Conservation (phyloP, 2,888 invertebrate genomes). For the Apamea anceps region DNA sequence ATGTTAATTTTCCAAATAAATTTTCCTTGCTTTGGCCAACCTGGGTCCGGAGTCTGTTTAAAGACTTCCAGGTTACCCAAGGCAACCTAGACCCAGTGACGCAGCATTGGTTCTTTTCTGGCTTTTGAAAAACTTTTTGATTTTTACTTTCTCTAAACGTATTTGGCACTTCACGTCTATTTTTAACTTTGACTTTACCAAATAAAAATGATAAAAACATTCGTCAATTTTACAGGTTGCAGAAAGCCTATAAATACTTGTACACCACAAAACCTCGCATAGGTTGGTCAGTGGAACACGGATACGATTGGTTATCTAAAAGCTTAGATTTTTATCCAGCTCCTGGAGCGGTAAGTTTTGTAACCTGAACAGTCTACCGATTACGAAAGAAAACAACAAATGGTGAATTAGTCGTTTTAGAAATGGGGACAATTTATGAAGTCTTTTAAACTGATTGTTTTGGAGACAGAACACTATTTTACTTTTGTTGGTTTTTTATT, state of each 20-base stretch:
- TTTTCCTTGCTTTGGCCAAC: not conserved
- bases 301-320: slow-evolving; percentile 57
- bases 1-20: not conserved
- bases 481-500: not conserved
- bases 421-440: not conserved
- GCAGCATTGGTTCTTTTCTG: not conserved
- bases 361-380: not conserved
- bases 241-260: slow-evolving; percentile 67
- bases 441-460: not conserved
- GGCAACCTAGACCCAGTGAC: not conserved
- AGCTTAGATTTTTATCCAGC: slow-evolving; percentile 65
- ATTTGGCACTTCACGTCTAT: not conserved
- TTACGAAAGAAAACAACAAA: not conserved
- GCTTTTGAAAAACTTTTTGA: not conserved
- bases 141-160: not conserved
- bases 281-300: slow-evolving; percentile 69
- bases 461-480: not conserved
- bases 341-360: slow-evolving; percentile 71
- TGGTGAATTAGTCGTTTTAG: not conserved
- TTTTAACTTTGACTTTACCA: not conserved
- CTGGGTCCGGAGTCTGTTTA: not conserved
- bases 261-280: slow-evolving; percentile 25
- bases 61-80: not conserved
- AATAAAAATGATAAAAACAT: not conserved
- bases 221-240: slow-evolving; percentile 58